These are phyloP conservation scores for Percopsis omiscomaycus DNA, from an alignment of 2,797 vertebrate genomes.

Conservation along the genomic window DNA sequence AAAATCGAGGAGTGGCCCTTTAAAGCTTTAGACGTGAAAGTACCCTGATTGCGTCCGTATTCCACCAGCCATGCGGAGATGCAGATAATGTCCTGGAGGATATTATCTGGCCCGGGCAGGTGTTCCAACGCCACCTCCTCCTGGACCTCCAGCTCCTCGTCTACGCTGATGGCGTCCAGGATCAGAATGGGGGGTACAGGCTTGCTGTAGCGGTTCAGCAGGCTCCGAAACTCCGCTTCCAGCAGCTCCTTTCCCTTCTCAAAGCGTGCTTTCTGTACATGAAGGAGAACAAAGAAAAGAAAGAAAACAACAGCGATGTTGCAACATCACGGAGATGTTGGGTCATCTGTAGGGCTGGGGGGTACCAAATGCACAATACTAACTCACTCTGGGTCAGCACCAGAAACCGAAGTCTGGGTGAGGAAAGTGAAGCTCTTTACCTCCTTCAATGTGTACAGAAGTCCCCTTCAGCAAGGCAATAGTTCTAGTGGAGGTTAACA, in stretches of 20 bases:
- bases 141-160: constrained; percentile 91
- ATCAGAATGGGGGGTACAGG: constrained; percentile 92
- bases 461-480: background rate
- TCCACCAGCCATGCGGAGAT: constrained; percentile 96
- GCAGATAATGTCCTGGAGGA: constrained; percentile 88
- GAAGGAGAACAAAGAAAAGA: background rate
- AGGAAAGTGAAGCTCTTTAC: too few species aligned
- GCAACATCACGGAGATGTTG: background rate
- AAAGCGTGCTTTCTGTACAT: constrained; percentile 89
- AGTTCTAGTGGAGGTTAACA: background rate
- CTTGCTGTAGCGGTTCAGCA: constrained; percentile 92
- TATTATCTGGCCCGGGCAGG: constrained; percentile 85
- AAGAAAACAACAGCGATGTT: background rate
- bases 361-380: too few species aligned
- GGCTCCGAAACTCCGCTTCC: constrained; percentile 90
- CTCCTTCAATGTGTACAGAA: too few species aligned
- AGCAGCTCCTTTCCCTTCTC: constrained; percentile 94
- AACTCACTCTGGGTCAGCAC: too few species aligned
- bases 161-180: constrained; percentile 87
- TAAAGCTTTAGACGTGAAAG: background rate
- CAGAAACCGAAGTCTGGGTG: background rate
- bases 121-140: constrained; percentile 91
- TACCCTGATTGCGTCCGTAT: constrained; percentile 94
- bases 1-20: background rate
- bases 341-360: background rate